Base-by-base conservation (phyloP, 2,797 vertebrate species). In the Synanceia verrucosa region DNA sequence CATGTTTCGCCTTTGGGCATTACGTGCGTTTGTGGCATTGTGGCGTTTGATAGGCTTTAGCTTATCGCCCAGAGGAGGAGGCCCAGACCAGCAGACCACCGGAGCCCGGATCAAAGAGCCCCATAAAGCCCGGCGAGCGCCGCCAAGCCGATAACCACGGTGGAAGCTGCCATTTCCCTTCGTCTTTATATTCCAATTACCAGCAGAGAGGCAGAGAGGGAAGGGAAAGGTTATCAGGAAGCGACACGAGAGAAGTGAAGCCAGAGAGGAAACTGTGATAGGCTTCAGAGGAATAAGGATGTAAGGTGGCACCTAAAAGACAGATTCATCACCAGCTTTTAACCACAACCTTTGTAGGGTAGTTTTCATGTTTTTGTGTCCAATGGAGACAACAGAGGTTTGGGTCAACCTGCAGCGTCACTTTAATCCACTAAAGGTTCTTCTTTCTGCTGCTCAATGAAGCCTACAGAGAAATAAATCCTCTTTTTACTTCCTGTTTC, bases 21-120 rank as follows among this genome's bases (percentile, higher is more conserved):
- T 29, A 62, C 73, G 66, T 77, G 60, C 75, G 67, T 84, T 86
- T 83, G 81, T 78, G 55, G 44, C 48, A 80, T 77, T 71, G 68
- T 70, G 70, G 56, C 47, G 79, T 91, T 91, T 93, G 89, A 92
- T 90, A 83, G 87, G 83, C 82, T 92, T 89, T 81, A 80, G 84
- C 86, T 93, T 92, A 93, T 94, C 83, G 18, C 44, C 66, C 33
- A 6, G 50, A 82, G 79, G 71, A 78, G 64, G n/a, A 48, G 70
- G 78, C 66, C 76, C 76, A 77, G 82, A 80, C 85, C 86, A 81
- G 68, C 79, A 34, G 50, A 79, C 73, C 66, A 65, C 13, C 48
- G 77, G 85, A 88, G 93, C 66, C 13, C 48, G 77, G 85, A 88
- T 93, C 87, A 93, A 92, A 94, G 74, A 59, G 74, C 70, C 50